phyloP scores from a whole-genome alignment of 1,140 invertebrate species.

The Danaus plexippus region DNA sequence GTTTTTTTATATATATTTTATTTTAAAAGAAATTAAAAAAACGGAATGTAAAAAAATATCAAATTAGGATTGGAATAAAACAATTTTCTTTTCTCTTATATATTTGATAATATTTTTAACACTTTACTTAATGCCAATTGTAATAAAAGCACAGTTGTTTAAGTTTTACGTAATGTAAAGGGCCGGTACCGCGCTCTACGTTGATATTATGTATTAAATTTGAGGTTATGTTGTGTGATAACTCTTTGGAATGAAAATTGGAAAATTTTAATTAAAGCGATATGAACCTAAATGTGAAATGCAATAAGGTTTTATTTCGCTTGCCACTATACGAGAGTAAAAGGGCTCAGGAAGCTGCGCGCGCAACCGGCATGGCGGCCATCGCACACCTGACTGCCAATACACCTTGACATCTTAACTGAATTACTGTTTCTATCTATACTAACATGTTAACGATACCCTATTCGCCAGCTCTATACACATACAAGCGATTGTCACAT shows the following conservation, averaged over 20 bases:
- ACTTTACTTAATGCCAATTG: slow-evolving; percentile 53
- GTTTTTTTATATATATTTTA: neutral
- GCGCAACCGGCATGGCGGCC: slow-evolving; percentile 66
- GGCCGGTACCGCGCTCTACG: slow-evolving; percentile 47
- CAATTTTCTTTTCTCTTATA: slow-evolving; percentile 47
- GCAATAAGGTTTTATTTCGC: slow-evolving; percentile 48
- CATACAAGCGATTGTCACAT: slow-evolving; percentile 28
- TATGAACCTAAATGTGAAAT: slow-evolving; percentile 37
- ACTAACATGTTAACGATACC: slow-evolving; percentile 31
- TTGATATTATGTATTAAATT: slow-evolving; percentile 34
- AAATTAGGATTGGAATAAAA: slow-evolving; percentile 58
- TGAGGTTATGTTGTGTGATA: slow-evolving; percentile 71
- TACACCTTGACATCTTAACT: slow-evolving; percentile 55
- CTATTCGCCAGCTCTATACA: slow-evolving; percentile 23
- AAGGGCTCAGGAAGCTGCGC: slow-evolving; percentile 50
- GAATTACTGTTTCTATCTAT: slow-evolving; percentile 42
- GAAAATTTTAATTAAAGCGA: slow-evolving; percentile 26
- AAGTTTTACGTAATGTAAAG: slow-evolving; percentile 19
- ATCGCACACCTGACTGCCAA: slow-evolving; percentile 61
- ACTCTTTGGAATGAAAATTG: slow-evolving; percentile 57
- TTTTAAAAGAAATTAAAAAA: slow-evolving; percentile 3
- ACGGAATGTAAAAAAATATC: slow-evolving; percentile 1
- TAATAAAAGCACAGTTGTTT: slow-evolving; percentile 27
- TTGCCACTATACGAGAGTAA: slow-evolving; percentile 35
- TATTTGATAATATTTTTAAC: slow-evolving; percentile 44